Evolutionary conservation across 2,888 invertebrate genomes (phyloP).

Genomic region (Phyto melanocephala): DNA sequence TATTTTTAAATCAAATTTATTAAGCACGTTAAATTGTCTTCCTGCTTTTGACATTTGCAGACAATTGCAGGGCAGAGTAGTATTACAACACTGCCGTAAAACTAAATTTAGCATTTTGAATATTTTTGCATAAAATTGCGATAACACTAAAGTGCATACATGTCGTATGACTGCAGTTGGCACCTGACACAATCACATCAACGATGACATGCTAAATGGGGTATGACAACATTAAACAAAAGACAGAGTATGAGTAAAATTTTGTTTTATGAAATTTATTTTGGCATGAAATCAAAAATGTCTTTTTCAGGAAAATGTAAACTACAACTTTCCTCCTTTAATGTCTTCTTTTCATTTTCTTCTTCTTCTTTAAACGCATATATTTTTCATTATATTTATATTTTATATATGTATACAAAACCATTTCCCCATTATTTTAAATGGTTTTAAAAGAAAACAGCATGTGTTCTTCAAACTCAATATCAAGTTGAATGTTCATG

Average conservation of each 20-base stretch:
- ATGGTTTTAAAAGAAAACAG: constrained; percentile 11
- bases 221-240: constrained; percentile 41
- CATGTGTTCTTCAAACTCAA: constrained; percentile 45
- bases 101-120: background rate
- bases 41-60: no score
- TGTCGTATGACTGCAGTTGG: constrained; percentile 14
- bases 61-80: background rate
- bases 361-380: background rate
- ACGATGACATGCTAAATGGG: constrained; percentile 53
- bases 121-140: constrained; percentile 40
- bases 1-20: no score
- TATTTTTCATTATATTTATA: no score
- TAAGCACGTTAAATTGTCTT: no score
- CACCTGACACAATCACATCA: background rate
- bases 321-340: background rate
- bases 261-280: background rate
- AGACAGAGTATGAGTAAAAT: background rate
- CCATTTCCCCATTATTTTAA: background rate
- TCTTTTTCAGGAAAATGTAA: background rate
- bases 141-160: constrained; percentile 4
- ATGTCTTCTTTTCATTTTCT: background rate
- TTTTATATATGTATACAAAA: no score
- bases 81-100: background rate
- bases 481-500: constrained; percentile 51
- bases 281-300: constrained; percentile 41